These are phyloP conservation scores for Sepioteuthis lessoniana DNA, from an alignment of 2,888 invertebrate genomes.

Conservation along the genomic window DNA sequence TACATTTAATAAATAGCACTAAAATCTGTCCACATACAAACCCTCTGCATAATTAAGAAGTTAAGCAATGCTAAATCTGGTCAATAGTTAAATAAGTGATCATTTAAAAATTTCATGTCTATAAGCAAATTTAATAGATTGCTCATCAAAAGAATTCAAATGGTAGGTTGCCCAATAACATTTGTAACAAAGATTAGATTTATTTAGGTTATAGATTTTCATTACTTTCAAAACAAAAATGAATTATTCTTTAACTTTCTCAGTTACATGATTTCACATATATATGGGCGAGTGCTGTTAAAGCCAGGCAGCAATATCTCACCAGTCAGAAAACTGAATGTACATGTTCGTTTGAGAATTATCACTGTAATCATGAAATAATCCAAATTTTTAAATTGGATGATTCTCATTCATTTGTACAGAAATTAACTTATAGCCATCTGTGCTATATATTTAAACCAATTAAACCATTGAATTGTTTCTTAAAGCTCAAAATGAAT, in stretches of 20 bases:
- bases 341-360: no score
- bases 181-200: background rate
- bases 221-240: background rate
- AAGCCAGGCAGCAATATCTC: background rate
- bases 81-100: background rate
- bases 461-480: background rate
- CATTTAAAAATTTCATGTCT: background rate
- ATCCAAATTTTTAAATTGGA: background rate
- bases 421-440: background rate
- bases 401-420: background rate
- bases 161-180: background rate
- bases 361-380: no score
- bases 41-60: background rate
- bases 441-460: background rate
- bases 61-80: background rate
- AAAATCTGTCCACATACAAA: background rate
- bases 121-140: background rate
- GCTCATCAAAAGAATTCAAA: background rate
- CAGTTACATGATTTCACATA: no score
- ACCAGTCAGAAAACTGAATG: background rate
- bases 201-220: background rate
- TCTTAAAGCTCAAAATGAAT: background rate
- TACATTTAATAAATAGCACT: background rate
- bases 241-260: no score
- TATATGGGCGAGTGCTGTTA: background rate